Base-by-base conservation (phyloP, 2,888 invertebrate species). In the Heliconius ismenius region DNA sequence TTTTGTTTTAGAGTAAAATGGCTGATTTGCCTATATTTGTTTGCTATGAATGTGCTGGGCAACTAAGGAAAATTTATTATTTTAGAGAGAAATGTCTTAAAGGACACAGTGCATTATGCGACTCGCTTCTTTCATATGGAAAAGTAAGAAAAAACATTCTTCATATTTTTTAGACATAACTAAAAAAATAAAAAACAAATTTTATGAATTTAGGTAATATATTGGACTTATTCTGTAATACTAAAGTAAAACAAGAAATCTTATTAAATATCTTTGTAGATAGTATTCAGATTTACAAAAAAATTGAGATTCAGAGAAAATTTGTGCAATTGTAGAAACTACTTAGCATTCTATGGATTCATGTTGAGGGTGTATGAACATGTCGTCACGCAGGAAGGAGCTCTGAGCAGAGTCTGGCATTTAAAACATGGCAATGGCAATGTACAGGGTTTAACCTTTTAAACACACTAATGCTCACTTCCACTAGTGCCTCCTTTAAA, bases 11-110 rank as follows among this genome's bases (percentile, higher is more conserved):
- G 76, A 75, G 15, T 73, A 63, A 24, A 64, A 69, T 73, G 13
- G 81, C 81, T 72, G 86, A 87, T 1, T 80, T 91, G 2, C 90
- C 90, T 10, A 83, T 84, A 2, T 90, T 85, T 82, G 88, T 87
- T 0, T 94, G 93, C 81, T 90, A 83, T 68, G 88, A 89, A 78
- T 94, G 93, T 84, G 87, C 89, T 2, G 83, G 85, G 0, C 79
- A 90, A 43, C 80, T 92, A 10, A 88, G 84, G 65, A 93, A 92
- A 78, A 90, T 85, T 73, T 87, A 88, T 76, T 74, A 78, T n/a
- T 92, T 93, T 79, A 85, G 86, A 76, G 89, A 91, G 75, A 87
- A 86, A 70, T 92, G 91, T 80, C 74, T 88, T 0, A 82, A 81
- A 13, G 89, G 88, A 1, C 91, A 92, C 78, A 80, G 85, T 2